Evolutionary conservation across 2,797 vertebrate genomes (phyloP).

Genomic region (Prunella strophiata): DNA sequence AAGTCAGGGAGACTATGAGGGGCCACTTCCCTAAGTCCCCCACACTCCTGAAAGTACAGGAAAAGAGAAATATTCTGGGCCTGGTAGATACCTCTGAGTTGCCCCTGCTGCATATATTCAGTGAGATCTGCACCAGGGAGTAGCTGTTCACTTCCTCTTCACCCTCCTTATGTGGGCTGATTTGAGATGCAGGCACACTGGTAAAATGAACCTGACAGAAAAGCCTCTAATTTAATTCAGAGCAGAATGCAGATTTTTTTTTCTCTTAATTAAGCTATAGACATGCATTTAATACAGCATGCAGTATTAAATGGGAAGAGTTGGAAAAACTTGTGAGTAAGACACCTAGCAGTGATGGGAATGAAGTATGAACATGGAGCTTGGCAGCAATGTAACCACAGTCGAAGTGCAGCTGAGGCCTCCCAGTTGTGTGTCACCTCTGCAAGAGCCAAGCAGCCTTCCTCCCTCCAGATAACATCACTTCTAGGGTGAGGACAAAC

Average conservation of each 20-base stretch:
- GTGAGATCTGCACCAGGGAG: background rate
- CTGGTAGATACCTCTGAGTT: background rate
- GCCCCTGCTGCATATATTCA: constrained; percentile 44
- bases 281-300: constrained; percentile 8
- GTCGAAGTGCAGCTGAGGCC: background rate
- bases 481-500: background rate
- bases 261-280: constrained; percentile 11
- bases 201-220: constrained; percentile 12
- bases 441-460: background rate
- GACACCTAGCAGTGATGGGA: background rate
- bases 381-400: background rate
- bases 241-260: constrained; percentile 11
- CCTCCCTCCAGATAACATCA: background rate
- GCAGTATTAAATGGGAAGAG: background rate
- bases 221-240: constrained; percentile 54
- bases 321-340: background rate
- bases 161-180: background rate
- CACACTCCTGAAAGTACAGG: background rate
- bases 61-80: background rate
- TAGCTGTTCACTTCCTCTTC: background rate
- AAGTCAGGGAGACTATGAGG: background rate
- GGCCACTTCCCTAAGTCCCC: background rate
- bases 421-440: background rate
- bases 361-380: background rate
- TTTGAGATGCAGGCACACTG: constrained; percentile 10